phyloP scores from a whole-genome alignment of 2,113 vertebrate species.

The Phodopus roborovskii region DNA sequence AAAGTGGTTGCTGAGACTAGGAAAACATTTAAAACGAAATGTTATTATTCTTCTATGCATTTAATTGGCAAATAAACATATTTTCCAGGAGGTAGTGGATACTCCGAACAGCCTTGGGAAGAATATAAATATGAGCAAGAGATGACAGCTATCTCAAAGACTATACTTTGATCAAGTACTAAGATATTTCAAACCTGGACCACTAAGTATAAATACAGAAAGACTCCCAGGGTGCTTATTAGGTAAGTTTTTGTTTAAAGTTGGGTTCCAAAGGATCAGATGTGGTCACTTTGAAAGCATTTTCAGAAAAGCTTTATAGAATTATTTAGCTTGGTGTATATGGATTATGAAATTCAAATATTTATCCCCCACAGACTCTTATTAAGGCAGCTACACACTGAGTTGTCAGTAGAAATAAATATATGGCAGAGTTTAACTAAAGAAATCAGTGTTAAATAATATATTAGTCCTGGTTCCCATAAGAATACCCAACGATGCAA shows the following conservation, averaged over 20 bases:
- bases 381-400: background rate
- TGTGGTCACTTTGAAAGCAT: conserved; percentile 28
- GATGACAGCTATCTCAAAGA: background rate
- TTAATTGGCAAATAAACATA: background rate
- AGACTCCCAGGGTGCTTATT: background rate
- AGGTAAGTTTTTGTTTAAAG: conserved; percentile 41
- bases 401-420: conserved; percentile 50
- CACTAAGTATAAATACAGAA: conserved; percentile 19
- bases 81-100: background rate
- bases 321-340: conserved; percentile 21
- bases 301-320: background rate
- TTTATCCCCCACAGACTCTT: background rate
- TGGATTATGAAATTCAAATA: conserved; percentile 5
- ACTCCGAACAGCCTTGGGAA: background rate
- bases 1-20: background rate
- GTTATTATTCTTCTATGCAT: background rate
- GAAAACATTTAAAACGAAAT: conserved; percentile 24
- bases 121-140: background rate
- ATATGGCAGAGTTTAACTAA: background rate
- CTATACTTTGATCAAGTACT: background rate
- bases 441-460: conserved; percentile 27
- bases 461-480: background rate
- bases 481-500: background rate
- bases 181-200: background rate
- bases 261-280: conserved; percentile 1